These are phyloP conservation scores for Aegithalos caudatus DNA, from an alignment of 2,113 vertebrate species.

Conservation along the genomic window DNA sequence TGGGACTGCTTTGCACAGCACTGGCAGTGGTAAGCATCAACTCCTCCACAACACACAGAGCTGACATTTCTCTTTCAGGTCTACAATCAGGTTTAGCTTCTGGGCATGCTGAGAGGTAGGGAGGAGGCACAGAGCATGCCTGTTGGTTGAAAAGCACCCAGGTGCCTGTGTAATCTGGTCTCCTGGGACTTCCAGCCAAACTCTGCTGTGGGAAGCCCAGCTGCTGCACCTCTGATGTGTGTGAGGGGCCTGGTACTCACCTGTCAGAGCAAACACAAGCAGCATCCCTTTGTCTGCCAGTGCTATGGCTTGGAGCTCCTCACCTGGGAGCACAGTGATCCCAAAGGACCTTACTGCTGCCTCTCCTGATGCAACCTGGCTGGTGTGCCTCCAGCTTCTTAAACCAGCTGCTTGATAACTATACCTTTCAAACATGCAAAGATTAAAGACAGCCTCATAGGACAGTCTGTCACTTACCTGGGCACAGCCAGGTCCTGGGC, in stretches of 20 bases:
- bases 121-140: accelerated
- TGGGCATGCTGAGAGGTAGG: background rate
- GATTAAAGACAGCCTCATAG: background rate
- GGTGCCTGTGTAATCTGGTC: background rate
- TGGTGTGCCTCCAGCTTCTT: background rate
- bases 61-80: background rate
- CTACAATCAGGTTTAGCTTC: background rate
- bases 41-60: background rate
- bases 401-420: background rate
- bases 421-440: background rate
- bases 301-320: background rate
- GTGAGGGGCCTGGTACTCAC: background rate
- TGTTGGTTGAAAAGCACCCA: background rate
- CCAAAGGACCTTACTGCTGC: background rate
- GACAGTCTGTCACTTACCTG: background rate
- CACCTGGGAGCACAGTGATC: accelerated
- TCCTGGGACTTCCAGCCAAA: background rate
- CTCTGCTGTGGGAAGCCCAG: accelerated
- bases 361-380: background rate
- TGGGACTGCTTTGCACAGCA: background rate
- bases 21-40: background rate
- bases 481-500: background rate
- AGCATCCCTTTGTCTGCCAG: background rate
- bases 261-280: accelerated
- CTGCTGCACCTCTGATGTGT: background rate